These are phyloP conservation scores for Onthophagus sagittarius DNA, from an alignment of 2,888 invertebrate species.

Conservation along the genomic window DNA sequence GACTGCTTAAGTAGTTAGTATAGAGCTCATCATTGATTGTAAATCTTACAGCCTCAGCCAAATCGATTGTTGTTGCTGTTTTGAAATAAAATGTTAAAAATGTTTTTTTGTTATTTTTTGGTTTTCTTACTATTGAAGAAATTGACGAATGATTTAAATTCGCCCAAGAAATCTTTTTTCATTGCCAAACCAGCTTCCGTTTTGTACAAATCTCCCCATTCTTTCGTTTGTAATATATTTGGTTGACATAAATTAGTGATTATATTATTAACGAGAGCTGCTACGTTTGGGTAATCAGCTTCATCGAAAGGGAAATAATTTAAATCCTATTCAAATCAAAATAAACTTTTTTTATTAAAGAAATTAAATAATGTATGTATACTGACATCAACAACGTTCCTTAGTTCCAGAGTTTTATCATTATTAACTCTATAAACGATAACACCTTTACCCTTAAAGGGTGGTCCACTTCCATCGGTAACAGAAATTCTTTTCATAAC, in stretches of 20 bases:
- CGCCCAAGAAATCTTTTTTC: slow-evolving; percentile 55
- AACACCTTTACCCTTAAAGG: slow-evolving; percentile 62
- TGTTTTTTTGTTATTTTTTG: neutral
- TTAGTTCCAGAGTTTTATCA: slow-evolving; percentile 57
- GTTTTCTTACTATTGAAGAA: slow-evolving; percentile 52
- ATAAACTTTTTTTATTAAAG: neutral
- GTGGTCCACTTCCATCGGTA: slow-evolving; percentile 57
- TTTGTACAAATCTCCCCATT: slow-evolving; percentile 56
- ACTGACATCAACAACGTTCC: slow-evolving; percentile 64
- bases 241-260: slow-evolving; percentile 46
- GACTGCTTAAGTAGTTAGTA: slow-evolving; percentile 56
- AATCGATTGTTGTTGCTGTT: slow-evolving; percentile 61
- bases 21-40: slow-evolving; percentile 56
- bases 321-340: slow-evolving; percentile 34
- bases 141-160: slow-evolving; percentile 54
- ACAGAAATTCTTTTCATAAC: slow-evolving; percentile 58
- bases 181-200: slow-evolving; percentile 48
- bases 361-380: neutral
- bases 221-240: slow-evolving; percentile 48
- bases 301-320: slow-evolving; percentile 41
- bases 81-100: neutral
- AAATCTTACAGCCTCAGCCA: slow-evolving; percentile 61
- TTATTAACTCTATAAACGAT: slow-evolving; percentile 65
- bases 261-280: slow-evolving; percentile 38
- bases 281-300: slow-evolving; percentile 36